Base-by-base conservation (phyloP, 2,113 vertebrate species). In the Tyrannus savana region DNA sequence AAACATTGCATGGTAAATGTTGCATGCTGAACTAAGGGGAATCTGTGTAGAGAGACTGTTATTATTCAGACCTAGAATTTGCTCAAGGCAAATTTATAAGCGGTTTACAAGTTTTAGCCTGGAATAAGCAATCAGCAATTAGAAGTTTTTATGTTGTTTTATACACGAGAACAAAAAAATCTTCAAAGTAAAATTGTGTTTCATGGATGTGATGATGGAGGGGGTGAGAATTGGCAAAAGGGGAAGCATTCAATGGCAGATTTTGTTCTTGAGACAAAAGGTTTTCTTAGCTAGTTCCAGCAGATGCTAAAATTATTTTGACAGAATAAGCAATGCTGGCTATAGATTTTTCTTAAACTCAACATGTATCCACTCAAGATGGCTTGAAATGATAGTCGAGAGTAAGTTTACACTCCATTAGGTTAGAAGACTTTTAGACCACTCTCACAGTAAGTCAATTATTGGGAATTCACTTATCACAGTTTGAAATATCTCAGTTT, bases 391-490 rank as follows among this genome's bases (percentile, higher is more conserved):
- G 24, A 63, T 66, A 60, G 71, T 84, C 0, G 0, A 85, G 71
- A 68, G 52, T 53, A 89, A 66, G 49, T 88, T 93, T 75, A 86
- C 5, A 6, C 52, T 81, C 60, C 52, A 31, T 90, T 87, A 83
- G 41, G 42, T 89, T 89, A 83, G 82, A 94, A 93, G 80, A 74
- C 41, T 87, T 95, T 67, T 56, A 78, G 49, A 60, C 47, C 31
- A 77, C 68, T 50, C 69, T 94, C 35, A 3, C 78, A 87, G 63
- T 33, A 85, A 74, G 58, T 47, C 39, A 74, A 0, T 90, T 89
- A 72, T 37, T 92, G 50, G 69, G 46, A 95, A 19, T 90, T 95
- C 71, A 46, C 56, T 94, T 95, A 84, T 28, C 87, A 80, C 77
- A 90, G 67, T 90, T 84, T 68, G 83, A 94, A 90, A 81, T 56